Percentiles rank a stretch among this genome's conserved stretches.
Evolutionary conservation across 2,888 invertebrate genomes (phyloP).

Genomic region (Rhagonycha lutea): DNA sequence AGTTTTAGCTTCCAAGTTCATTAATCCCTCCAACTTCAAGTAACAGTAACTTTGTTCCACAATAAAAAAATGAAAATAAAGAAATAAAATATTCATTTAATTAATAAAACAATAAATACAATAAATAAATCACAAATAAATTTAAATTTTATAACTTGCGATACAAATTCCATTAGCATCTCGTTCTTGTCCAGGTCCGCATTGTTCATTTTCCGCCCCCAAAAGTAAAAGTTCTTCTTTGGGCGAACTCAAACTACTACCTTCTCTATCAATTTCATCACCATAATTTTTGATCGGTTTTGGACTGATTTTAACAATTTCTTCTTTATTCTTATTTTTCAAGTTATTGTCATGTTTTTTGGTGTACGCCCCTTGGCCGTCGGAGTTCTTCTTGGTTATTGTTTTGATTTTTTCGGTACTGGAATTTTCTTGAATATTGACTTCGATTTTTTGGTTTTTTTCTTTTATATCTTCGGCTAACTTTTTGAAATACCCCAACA

Average conservation of each 20-base stretch:
- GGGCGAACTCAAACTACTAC: conserved; percentile 25
- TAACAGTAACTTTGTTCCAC: not conserved
- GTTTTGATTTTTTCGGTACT: not conserved
- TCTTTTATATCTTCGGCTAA: conserved; percentile 36
- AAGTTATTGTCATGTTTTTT: not conserved
- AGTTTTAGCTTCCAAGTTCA: too few relatives aligned
- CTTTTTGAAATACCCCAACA: conserved; percentile 16
- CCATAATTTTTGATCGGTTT: not conserved
- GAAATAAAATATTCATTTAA: not conserved
- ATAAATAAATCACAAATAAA: conserved; percentile 11
- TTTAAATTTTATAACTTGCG: conserved; percentile 4
- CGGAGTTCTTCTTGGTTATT: not conserved
- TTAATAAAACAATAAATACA: not conserved
- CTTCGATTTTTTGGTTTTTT: conserved; percentile 31
- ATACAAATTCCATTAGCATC: conserved; percentile 69
- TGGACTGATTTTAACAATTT: not conserved
- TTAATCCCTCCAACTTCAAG: not conserved
- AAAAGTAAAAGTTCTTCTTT: conserved; percentile 59
- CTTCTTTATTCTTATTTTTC: not conserved
- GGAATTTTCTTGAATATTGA: not conserved
- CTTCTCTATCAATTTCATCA: not conserved
- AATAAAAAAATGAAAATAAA: not conserved
- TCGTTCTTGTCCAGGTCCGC: conserved; percentile 72
- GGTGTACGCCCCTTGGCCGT: not conserved
- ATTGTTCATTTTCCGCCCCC: conserved; percentile 70